Percentiles rank a stretch among this genome's conserved stretches.
These are phyloP conservation scores for Ormia ochracea DNA, from an alignment of 2,888 invertebrate genomes.

Conservation along the genomic window DNA sequence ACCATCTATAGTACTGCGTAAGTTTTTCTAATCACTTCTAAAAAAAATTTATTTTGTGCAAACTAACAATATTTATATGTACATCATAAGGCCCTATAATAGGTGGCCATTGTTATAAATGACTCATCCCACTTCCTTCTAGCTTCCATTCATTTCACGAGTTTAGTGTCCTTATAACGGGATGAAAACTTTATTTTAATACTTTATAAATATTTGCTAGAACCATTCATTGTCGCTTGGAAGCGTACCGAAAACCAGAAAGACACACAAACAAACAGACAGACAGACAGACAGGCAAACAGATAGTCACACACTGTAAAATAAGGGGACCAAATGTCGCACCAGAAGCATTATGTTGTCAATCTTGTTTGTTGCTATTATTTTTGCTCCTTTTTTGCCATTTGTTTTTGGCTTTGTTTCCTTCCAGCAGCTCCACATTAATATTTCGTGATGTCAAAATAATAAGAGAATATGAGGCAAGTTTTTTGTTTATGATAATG, in stretches of 20 bases:
- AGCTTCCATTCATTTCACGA: background rate
- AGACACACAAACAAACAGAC: background rate
- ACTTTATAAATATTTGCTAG: conserved; percentile 30
- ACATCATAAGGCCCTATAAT: too few relatives aligned
- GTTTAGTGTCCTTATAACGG: background rate
- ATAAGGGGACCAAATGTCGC: conserved; percentile 55
- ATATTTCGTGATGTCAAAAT: conserved; percentile 37
- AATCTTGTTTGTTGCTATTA: conserved; percentile 43
- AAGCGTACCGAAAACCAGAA: background rate
- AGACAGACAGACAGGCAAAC: background rate
- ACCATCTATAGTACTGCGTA: too few relatives aligned
- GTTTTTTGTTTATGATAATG: background rate
- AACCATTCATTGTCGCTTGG: conserved; percentile 22
- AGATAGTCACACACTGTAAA: too few relatives aligned
- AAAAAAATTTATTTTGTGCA: background rate
- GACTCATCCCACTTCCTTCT: background rate
- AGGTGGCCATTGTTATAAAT: background rate
- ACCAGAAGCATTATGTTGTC: conserved; percentile 51
- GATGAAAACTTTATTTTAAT: conserved; percentile 22
- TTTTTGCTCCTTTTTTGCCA: conserved; percentile 8
- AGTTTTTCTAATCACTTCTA: too few relatives aligned
- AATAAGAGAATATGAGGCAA: conserved; percentile 4
- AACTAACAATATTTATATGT: too few relatives aligned
- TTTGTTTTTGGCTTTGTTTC: conserved; percentile 4
- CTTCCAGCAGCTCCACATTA: conserved; percentile 24